Base-by-base conservation (phyloP, 2,797 vertebrate genomes). In the Austrolebias charrua region DNA sequence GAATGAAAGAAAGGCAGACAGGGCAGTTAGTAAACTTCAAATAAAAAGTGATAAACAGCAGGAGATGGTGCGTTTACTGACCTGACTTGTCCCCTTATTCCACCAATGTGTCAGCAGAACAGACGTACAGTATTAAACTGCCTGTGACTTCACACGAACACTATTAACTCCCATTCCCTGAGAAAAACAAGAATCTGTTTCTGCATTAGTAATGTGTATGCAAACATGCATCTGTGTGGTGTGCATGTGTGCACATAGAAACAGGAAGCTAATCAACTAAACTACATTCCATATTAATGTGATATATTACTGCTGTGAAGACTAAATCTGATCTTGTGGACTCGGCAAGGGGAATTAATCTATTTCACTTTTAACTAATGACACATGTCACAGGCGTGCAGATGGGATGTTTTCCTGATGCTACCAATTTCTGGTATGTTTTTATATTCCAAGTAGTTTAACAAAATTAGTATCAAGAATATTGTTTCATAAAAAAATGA, bases 191-290 rank as follows among this genome's bases (percentile, higher is more conserved):
- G 33, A 28, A 61, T 69, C 20, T 62, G 66, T 69, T 8, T 11
- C 35, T 54, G 50, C 31, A 79, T 76, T 58, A 72, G 69, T 48
- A 33, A 76, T 19, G 18, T 72, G 40, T 55, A 31, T 56, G 65
- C 44, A 56, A 49, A 40, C 63, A 46, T 63, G 71, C 61, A 53
- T 72, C 52, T 60, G 55, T 58, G 58, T 61, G n/a, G 45, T 74
- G 47, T 72, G 52, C n/a, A 56, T 42, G 46, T 16, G 42, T 29
- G 42, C 43, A 50, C 55, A 68, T 47, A 29, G 57, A 73, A 51
- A 69, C 88, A 90, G 86, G 86, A 89, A 91, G 76, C 88, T 85
- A 91, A 91, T 92, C 87, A 91, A 73, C 82, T 78, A 75, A 83
- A 90, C 80, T 71, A 64, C 85, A 83, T 85, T 90, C 84, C 82